phyloP scores from a whole-genome alignment of 2,888 invertebrate genomes.

The Theretra japonica region DNA sequence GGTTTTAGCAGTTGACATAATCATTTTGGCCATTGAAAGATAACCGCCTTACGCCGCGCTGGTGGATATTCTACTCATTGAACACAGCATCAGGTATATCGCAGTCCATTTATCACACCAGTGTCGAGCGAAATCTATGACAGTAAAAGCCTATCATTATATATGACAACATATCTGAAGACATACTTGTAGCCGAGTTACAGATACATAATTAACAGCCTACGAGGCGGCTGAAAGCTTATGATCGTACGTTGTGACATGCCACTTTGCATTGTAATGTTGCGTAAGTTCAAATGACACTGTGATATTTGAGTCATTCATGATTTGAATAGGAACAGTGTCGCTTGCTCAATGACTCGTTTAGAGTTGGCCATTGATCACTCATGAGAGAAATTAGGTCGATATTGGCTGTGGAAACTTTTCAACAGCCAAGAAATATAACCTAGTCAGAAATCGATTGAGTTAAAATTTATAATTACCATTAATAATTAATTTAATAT shows the following conservation, averaged over 20 bases:
- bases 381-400: slow-evolving; percentile 50
- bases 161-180: not conserved
- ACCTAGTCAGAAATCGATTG: not conserved
- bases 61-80: too few species aligned
- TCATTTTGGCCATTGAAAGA: too few species aligned
- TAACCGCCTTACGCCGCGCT: too few species aligned
- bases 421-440: slow-evolving; percentile 24
- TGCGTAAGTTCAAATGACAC: slow-evolving; percentile 57
- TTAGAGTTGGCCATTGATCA: slow-evolving; percentile 54
- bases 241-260: slow-evolving; percentile 19
- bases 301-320: slow-evolving; percentile 65
- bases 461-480: too few species aligned
- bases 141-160: not conserved
- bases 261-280: slow-evolving; percentile 37
- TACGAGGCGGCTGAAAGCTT: slow-evolving; percentile 21
- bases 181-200: not conserved
- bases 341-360: slow-evolving; percentile 65
- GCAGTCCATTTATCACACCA: too few species aligned
- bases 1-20: too few species aligned
- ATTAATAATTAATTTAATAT: not conserved
- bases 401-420: slow-evolving; percentile 35
- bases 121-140: too few species aligned
- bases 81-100: too few species aligned
- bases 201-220: slow-evolving; percentile 1
- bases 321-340: slow-evolving; percentile 57